A percentile compares a stretch with the other conserved stretches of the same genome.
Conservation (phyloP, 1,140 invertebrate genomes). For the Protaetia brevitarsis region DNA sequence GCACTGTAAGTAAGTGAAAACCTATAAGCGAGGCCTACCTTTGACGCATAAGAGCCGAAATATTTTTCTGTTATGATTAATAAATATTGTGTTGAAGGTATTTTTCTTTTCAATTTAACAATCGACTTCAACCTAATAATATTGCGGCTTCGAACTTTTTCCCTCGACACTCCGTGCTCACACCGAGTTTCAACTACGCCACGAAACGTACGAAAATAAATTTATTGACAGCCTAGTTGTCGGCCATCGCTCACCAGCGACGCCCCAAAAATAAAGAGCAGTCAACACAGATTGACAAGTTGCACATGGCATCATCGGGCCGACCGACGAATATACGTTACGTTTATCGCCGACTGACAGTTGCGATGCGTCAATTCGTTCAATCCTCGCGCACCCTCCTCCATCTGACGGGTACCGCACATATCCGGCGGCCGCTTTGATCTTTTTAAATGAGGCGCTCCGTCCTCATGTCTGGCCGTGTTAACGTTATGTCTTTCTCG, state of each 20-base stretch:
- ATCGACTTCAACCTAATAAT: no score
- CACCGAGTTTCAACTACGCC: no score
- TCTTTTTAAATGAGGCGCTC: conserved; percentile 45
- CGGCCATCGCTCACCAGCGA: neutral
- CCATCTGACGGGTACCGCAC: conserved; percentile 14
- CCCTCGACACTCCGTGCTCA: no score
- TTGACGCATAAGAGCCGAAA: no score
- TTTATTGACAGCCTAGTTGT: neutral
- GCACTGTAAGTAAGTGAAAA: no score
- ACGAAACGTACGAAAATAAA: neutral
- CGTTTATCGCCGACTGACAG: conserved; percentile 37
- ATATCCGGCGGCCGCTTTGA: conserved; percentile 36
- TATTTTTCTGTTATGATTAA: no score
- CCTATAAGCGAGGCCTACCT: no score
- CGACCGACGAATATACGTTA: no score
- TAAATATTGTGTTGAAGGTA: no score
- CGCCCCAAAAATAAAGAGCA: conserved; percentile 34
- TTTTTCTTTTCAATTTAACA: no score
- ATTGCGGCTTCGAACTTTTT: no score
- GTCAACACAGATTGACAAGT: conserved; percentile 36
- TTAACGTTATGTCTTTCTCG: conserved; percentile 42
- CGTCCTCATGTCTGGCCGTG: conserved; percentile 41
- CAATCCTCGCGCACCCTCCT: neutral
- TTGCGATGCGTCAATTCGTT: conserved; percentile 33
- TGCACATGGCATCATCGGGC: conserved; percentile 39